Evolutionary conservation across 2,113 vertebrate genomes (phyloP), one percentile per base, ranked within the genome.

Genomic region (Oncorhynchus kisutch): DNA sequence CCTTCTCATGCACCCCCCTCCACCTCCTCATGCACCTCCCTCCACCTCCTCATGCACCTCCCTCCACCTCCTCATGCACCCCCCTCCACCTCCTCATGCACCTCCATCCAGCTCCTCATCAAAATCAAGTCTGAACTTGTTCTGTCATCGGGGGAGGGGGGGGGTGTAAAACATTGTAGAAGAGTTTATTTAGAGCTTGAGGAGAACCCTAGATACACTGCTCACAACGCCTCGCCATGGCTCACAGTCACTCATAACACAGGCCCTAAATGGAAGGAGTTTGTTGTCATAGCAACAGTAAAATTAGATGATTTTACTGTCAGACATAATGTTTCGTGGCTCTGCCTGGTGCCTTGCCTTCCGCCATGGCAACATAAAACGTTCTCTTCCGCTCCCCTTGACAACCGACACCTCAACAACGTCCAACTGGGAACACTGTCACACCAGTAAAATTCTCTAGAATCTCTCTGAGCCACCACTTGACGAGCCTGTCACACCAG

Each of bases 251-350:
- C 51, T 54, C 51, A 54, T 54, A 24, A 72, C 82, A 11, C 74
- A 77, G 88, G 88, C 90, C 88, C 87, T 86, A 82, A 86, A 84
- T 86, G 88, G 79, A 84, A 91, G 90, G 90, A 92, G 91, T 94
- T 93, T 90, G 93, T 94, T 90, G 92, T 93, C 93, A 94, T 94
- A 90, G 93, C 91, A 94, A 94, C 92, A 92, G 90, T 92, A 93
- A 92, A 94, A 93, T 92, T 90, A 93, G 91, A 92, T 90, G 90
- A 92, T 88, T 93, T 92, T 92, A 92, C 91, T 93, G 93, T 94
- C 92, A 92, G 90, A 90, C 86, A 88, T 93, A 92, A 92, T 91
- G 90, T 93, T 93, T 94, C 88, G 90, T 89, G 93, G 89, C 88
- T 90, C 87, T 87, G 88, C 59, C 59, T 54, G 51, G 12, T 54